Base-by-base conservation (phyloP, 2,888 invertebrate species). In the Zonitis immaculata region DNA sequence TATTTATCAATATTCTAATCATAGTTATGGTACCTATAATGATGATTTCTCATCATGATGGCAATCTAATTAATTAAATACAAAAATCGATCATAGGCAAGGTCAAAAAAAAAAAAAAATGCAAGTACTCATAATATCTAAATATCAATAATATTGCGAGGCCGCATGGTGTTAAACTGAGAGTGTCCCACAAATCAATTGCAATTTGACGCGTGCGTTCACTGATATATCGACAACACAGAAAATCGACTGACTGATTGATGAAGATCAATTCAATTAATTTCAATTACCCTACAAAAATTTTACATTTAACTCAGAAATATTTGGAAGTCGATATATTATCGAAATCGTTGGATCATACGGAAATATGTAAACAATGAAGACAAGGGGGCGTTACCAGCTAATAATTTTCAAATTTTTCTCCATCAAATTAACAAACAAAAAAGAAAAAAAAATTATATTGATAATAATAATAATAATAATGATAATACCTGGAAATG, bases 401-500 rank as follows among this genome's bases (percentile, higher is more conserved):
- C 9, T 35, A 9, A 7, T 3, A 35, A 35, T 35, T 35, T 35
- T 16, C 35, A 51, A 51, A 42, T 14, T 28, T 47, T 26, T n/a
- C n/a, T n/a, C n/a, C n/a, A n/a, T n/a, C n/a, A n/a, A n/a, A n/a
- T n/a, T n/a, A n/a, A n/a, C n/a, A n/a, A n/a, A n/a, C n/a, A n/a
- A n/a, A n/a, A n/a, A n/a, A n/a, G n/a, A n/a, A n/a, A n/a, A n/a
- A n/a, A n/a, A n/a, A n/a, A n/a, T n/a, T n/a, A n/a, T n/a, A n/a
- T n/a, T n/a, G n/a, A n/a, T n/a, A n/a, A n/a, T n/a, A n/a, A n/a
- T n/a, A n/a, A n/a, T n/a, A n/a, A n/a, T n/a, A n/a, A n/a, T n/a
- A n/a, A n/a, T 35, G 35, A 35, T 18, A 18, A 59, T 72, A 73
- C 73, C 73, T 73, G 71, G 66, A 59, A 71, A 68, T 25, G 70